A percentile compares a stretch with the other conserved stretches of the same genome.
These are phyloP conservation scores for Heliconius hortense DNA, from an alignment of 2,888 invertebrate species.

Conservation along the genomic window DNA sequence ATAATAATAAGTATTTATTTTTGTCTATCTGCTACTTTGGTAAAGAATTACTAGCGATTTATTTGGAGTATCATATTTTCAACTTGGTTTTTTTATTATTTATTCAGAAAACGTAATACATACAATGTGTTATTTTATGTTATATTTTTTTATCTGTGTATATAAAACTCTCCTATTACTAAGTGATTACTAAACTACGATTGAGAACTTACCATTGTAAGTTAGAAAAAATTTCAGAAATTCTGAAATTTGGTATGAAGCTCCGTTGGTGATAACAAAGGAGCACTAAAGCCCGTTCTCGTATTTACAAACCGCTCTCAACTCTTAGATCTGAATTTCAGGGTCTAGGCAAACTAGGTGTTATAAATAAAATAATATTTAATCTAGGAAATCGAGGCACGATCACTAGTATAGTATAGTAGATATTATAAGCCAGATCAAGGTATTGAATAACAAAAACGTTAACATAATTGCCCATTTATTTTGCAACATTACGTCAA, in stretches of 20 bases:
- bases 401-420: not conserved
- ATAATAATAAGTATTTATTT: not conserved
- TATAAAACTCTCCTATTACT: too few species aligned
- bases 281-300: not conserved
- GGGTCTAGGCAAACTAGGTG: not conserved
- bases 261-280: not conserved
- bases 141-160: too few species aligned
- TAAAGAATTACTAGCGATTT: not conserved
- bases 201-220: too few species aligned
- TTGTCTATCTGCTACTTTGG: not conserved
- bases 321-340: not conserved
- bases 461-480: not conserved
- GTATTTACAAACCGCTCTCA: not conserved
- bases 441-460: not conserved
- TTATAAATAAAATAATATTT: too few species aligned
- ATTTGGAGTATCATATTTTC: not conserved
- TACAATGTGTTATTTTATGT: too few species aligned
- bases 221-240: too few species aligned
- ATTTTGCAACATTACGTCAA: not conserved
- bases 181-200: too few species aligned
- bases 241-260: too few species aligned
- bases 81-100: not conserved
- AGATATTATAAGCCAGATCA: not conserved
- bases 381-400: too few species aligned
- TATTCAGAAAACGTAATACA: too few species aligned